These are phyloP conservation scores for Chouioia cunea DNA, from an alignment of 2,888 invertebrate species.

Conservation along the genomic window DNA sequence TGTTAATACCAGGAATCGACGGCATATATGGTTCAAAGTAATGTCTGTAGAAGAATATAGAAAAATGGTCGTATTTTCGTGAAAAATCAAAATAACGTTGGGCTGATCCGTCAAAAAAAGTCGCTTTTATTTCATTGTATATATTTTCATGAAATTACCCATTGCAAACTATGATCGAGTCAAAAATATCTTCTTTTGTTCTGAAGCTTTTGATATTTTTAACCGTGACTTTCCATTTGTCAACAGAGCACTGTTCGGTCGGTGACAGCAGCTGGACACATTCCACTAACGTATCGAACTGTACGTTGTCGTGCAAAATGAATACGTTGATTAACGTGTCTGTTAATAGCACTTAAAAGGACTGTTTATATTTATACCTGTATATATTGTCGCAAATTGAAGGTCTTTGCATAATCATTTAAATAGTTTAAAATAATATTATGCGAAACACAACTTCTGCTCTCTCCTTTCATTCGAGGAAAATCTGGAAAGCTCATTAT, in stretches of 20 bases:
- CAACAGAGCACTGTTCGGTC: neutral
- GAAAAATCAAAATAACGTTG: no score
- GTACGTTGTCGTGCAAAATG: conserved; percentile 35
- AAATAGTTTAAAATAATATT: conserved; percentile 79
- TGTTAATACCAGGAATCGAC: conserved; percentile 68
- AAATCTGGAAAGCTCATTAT: conserved; percentile 84
- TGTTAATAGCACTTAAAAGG: no score
- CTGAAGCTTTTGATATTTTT: conserved; percentile 68
- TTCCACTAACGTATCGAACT: conserved; percentile 71
- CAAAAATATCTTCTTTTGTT: conserved; percentile 70
- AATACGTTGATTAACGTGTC: no score
- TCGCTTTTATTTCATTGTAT: neutral
- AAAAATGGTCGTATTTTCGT: no score
- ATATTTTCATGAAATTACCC: conserved; percentile 68
- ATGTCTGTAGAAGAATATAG: conserved; percentile 57
- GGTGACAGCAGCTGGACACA: conserved; percentile 64
- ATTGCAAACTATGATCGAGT: conserved; percentile 78
- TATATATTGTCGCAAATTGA: conserved; percentile 74
- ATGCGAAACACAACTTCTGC: conserved; percentile 78
- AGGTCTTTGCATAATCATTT: conserved; percentile 75
- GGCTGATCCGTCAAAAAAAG: neutral
- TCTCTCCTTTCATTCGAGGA: conserved; percentile 71
- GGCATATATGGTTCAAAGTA: conserved; percentile 71
- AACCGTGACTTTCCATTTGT: conserved; percentile 70
- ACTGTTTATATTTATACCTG: conserved; percentile 70